Evolutionary conservation across 2,888 invertebrate genomes (phyloP), one percentile per base, ranked within the genome.

Genomic region (Pollenia griseotomentosa): DNA sequence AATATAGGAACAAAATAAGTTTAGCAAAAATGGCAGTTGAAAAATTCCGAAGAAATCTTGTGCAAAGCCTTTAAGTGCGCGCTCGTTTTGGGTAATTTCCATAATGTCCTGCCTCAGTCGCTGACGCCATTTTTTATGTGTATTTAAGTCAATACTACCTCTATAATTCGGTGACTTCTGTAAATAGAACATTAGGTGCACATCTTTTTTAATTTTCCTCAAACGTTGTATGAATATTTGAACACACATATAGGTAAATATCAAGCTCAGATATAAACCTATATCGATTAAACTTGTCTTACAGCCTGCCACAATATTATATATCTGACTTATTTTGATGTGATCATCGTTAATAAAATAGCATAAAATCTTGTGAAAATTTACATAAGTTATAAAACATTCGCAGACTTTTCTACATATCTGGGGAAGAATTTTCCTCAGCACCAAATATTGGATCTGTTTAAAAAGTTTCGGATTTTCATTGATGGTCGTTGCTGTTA

Each of bases 1-100:
- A 0, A 90, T 12, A 59, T 90, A 91, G 4, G 75, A 87, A 40
- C 85, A 73, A 0, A 89, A 82, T 5, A 89, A n/a, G 33, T 89
- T 83, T 0, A 88, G 40, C 0, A 90, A 80, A 12, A 90, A 8
- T 55, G 88, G 90, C 55, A 87, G 74, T 11, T 89, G 82, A 23
- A 86, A 88, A 5, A 88, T 63, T 0, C 77, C 7, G 6, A 89
- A 33, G 11, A 89, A 19, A 8, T 89, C 79, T 0, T 11, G 0
- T 0, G 86, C 53, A 0, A 90, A 19, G 0, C 1, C 11, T 11
- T 88, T 85, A 51, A 91, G 51, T 0, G 74, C 75, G 2, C 2
- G 23, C 0, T 85, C 85, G 14, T 80, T 68, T 0, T 7, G 33
- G 80, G 88, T 84, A 9, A 91, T 84, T 1, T 14, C 10, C 0